Conservation (phyloP, 2,113 vertebrate species). For the Ceuthmochares aereus region DNA sequence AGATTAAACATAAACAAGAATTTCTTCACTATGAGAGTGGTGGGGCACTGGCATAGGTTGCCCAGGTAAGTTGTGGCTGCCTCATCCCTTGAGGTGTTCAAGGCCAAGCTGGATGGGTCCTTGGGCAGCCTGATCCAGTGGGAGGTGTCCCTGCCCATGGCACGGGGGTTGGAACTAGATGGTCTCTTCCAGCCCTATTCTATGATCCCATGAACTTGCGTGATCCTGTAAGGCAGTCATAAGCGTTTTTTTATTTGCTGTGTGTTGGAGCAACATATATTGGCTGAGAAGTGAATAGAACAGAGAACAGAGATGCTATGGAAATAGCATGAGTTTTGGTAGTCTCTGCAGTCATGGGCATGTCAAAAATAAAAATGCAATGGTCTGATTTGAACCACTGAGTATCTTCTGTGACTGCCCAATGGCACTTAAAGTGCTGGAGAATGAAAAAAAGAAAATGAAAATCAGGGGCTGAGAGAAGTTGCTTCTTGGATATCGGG, state of each 20-base stretch:
- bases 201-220: too few relatives aligned
- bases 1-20: too few relatives aligned
- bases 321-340: not conserved
- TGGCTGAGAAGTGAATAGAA: not conserved
- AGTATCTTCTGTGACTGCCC: not conserved
- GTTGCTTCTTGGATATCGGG: not conserved
- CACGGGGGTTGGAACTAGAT: too few relatives aligned
- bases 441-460: not conserved
- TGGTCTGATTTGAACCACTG: not conserved
- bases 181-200: too few relatives aligned
- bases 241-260: not conserved
- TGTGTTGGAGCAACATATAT: not conserved
- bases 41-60: too few relatives aligned
- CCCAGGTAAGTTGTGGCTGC: too few relatives aligned
- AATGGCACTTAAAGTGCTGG: too few relatives aligned
- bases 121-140: too few relatives aligned
- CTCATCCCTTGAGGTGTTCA: too few relatives aligned
- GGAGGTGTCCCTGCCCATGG: too few relatives aligned
- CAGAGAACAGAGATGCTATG: not conserved
- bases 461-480: not conserved
- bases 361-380: not conserved
- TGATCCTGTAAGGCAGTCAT: rapidly evolving
- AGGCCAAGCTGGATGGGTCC: too few relatives aligned
- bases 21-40: too few relatives aligned
- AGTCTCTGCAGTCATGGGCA: not conserved